Percentiles rank a stretch among this genome's conserved stretches.
Conservation (phyloP, 2,113 vertebrate species). For the Salminus brasiliensis region DNA sequence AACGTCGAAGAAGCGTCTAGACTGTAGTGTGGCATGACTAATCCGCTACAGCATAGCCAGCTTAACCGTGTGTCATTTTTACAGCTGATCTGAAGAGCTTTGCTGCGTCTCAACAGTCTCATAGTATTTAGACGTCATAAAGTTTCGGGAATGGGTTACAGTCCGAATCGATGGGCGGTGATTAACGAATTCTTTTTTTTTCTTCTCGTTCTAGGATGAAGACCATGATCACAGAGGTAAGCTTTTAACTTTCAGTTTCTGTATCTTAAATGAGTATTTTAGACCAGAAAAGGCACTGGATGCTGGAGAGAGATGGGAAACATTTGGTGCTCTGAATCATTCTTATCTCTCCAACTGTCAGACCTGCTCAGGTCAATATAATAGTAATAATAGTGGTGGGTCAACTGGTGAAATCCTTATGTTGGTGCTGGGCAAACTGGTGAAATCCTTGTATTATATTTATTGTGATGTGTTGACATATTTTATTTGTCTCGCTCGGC, state of each 20-base stretch:
- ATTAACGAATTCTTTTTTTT: too few relatives aligned
- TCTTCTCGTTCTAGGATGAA: conserved; percentile 86
- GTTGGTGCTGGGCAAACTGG: too few relatives aligned
- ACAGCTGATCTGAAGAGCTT: background rate
- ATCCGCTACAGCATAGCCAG: background rate
- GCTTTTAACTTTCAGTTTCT: conserved; percentile 13
- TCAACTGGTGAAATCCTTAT: too few relatives aligned
- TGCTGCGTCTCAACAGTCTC: background rate
- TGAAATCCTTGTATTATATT: too few relatives aligned
- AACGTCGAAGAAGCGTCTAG: background rate
- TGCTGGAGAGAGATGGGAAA: background rate
- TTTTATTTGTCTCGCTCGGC: too few relatives aligned
- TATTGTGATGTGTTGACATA: too few relatives aligned
- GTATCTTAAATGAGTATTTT: background rate
- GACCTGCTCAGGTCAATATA: background rate
- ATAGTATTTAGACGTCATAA: too few relatives aligned
- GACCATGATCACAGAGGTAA: conserved; percentile 88
- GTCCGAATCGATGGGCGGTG: too few relatives aligned
- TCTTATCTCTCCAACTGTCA: background rate
- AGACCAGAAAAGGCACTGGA: background rate
- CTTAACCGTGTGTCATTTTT: background rate
- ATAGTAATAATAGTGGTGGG: too few relatives aligned
- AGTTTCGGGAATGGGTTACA: too few relatives aligned
- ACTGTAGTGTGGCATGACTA: background rate
- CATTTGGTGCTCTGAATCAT: background rate